phyloP scores from a whole-genome alignment of 2,888 invertebrate genomes.

The Rugalucina vietnamica region DNA sequence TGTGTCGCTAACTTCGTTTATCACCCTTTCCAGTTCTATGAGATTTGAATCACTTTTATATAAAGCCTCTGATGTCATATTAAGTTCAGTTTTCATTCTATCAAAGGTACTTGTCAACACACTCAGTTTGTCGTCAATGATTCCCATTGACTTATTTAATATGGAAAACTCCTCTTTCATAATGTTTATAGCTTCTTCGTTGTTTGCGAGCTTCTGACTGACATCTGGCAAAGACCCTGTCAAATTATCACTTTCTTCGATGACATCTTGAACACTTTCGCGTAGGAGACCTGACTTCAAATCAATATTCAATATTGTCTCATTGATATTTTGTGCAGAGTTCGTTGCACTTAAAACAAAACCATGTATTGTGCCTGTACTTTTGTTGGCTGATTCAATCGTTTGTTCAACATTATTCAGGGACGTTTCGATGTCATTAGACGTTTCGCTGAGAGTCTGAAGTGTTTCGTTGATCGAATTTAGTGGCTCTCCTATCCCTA shows the following conservation, averaged over 20 bases:
- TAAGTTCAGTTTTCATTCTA: background rate
- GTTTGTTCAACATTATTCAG: conserved; percentile 40
- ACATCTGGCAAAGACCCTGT: conserved; percentile 34
- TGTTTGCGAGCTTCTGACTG: conserved; percentile 28
- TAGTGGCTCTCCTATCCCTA: conserved; percentile 28
- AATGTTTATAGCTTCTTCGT: conserved; percentile 34
- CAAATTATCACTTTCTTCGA: background rate
- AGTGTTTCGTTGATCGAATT: conserved; percentile 34
- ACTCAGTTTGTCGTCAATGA: background rate
- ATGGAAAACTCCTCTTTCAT: conserved; percentile 7
- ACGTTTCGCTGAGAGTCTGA: background rate
- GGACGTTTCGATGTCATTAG: conserved; percentile 36
- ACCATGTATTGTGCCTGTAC: background rate
- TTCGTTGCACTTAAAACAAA: background rate
- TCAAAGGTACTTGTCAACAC: background rate
- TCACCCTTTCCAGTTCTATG: background rate
- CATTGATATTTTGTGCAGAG: background rate
- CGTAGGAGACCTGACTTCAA: background rate
- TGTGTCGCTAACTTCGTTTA: background rate
- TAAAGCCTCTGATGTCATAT: background rate
- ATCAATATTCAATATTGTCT: background rate
- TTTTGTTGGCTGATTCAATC: conserved; percentile 33
- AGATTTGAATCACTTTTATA: background rate
- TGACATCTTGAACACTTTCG: background rate
- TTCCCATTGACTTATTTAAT: conserved; percentile 12